A percentile compares a stretch with the other conserved stretches of the same genome.
phyloP scores from a whole-genome alignment of 1,140 invertebrate species.

The Pseudomyrmex dendroicus region DNA sequence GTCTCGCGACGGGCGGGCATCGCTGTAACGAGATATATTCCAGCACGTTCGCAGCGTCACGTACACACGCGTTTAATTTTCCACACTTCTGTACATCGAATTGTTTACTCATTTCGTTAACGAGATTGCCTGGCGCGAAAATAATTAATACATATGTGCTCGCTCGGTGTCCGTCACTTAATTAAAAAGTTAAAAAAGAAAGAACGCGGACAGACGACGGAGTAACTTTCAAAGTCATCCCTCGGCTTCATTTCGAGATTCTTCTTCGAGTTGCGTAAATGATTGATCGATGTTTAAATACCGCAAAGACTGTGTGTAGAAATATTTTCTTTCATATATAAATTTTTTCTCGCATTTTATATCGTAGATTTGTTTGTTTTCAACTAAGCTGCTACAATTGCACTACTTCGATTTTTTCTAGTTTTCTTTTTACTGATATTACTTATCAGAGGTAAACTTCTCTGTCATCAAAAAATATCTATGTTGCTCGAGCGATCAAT shows the following conservation, averaged over 20 bases:
- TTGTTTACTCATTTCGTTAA: conserved; percentile 38
- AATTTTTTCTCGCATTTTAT: neutral
- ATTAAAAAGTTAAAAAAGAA: neutral
- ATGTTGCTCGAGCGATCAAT: neutral
- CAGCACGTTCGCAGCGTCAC: neutral
- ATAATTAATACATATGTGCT: conserved; percentile 23
- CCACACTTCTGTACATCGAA: conserved; percentile 29
- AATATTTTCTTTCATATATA: neutral
- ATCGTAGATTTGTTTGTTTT: neutral
- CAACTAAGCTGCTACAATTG: neutral
- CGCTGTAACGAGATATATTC: neutral
- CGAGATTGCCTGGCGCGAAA: conserved; percentile 21
- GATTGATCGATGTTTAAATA: neutral
- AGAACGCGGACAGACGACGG: neutral
- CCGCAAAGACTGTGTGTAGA: neutral
- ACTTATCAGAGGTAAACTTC: neutral
- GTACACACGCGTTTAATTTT: conserved; percentile 14
- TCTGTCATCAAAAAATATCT: neutral
- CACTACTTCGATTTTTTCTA: neutral
- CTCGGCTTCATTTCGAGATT: neutral
- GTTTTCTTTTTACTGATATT: neutral
- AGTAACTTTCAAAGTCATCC: neutral
- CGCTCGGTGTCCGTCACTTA: neutral
- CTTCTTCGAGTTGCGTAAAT: neutral
- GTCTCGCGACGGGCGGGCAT: conserved; percentile 5